phyloP scores from a whole-genome alignment of 2,888 invertebrate genomes.

The Parnassius mnemosyne region DNA sequence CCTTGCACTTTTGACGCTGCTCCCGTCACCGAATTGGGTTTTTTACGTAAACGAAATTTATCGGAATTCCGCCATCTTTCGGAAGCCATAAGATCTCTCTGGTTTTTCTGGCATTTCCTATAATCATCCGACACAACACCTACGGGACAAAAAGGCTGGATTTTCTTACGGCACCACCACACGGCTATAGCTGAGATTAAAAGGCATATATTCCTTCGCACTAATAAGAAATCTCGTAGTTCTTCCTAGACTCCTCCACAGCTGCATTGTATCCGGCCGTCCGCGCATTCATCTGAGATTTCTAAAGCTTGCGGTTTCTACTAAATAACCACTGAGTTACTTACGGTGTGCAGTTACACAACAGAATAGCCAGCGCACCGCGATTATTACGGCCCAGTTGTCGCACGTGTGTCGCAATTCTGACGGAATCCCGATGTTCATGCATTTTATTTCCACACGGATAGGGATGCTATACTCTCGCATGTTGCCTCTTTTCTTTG shows the following conservation, averaged over 20 bases:
- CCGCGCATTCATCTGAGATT: constrained; percentile 18
- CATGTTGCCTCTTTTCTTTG: not conserved
- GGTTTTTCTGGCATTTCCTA: too few relatives aligned
- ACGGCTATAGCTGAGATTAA: too few relatives aligned
- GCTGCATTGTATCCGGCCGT: constrained; percentile 9
- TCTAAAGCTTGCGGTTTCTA: constrained; percentile 33
- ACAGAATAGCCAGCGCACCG: constrained; percentile 43
- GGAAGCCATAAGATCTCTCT: too few relatives aligned
- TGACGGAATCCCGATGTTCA: constrained; percentile 35
- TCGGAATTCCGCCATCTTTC: too few relatives aligned
- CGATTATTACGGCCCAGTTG: constrained; percentile 72
- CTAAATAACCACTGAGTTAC: constrained; percentile 28
- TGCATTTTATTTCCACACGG: not conserved
- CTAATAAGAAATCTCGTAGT: not conserved
- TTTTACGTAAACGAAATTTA: too few relatives aligned
- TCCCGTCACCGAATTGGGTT: too few relatives aligned
- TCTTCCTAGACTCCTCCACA: not conserved
- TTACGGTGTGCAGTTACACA: constrained; percentile 37
- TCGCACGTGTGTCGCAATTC: constrained; percentile 57
- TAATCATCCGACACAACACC: too few relatives aligned
- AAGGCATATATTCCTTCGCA: not conserved
- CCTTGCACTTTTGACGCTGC: too few relatives aligned
- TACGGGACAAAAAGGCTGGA: too few relatives aligned
- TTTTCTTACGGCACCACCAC: too few relatives aligned
- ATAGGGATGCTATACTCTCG: not conserved